phyloP scores from a whole-genome alignment of 2,888 invertebrate species.

The Lycophotia porphyrea region DNA sequence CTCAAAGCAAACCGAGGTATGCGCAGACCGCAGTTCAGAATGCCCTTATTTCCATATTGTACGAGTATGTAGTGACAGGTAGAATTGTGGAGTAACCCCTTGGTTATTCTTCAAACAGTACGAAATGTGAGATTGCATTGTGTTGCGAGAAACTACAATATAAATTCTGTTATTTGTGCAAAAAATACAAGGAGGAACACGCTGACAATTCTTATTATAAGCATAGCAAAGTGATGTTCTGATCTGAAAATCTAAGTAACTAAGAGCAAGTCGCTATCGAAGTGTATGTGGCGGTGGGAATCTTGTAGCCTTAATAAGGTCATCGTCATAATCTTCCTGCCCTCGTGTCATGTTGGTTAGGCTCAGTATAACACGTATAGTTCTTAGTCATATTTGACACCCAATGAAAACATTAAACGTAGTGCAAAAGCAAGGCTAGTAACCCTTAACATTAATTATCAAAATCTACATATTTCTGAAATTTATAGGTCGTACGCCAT shows the following conservation, averaged over 20 bases:
- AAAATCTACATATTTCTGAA: conserved; percentile 18
- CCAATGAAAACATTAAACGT: background rate
- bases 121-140: conserved; percentile 25
- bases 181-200: background rate
- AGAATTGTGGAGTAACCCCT: background rate
- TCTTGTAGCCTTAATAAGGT: background rate
- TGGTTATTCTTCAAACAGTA: conserved; percentile 30
- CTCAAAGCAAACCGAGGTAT: conserved; percentile 22
- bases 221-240: background rate
- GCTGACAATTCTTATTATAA: background rate
- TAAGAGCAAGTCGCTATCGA: background rate
- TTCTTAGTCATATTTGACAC: background rate
- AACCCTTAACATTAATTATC: background rate
- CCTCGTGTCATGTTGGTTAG: background rate
- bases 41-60: conserved; percentile 27
- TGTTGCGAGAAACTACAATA: conserved; percentile 23
- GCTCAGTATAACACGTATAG: background rate
- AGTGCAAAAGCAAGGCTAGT: background rate
- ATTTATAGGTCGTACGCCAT: conserved; percentile 2
- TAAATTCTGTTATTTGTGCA: background rate
- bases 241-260: background rate
- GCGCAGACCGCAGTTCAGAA: conserved; percentile 1
- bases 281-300: background rate
- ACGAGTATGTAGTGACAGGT: too few species aligned
- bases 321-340: background rate